Evolutionary conservation across 2,113 vertebrate genomes (phyloP).

Genomic region (Salvelinus sp.): DNA sequence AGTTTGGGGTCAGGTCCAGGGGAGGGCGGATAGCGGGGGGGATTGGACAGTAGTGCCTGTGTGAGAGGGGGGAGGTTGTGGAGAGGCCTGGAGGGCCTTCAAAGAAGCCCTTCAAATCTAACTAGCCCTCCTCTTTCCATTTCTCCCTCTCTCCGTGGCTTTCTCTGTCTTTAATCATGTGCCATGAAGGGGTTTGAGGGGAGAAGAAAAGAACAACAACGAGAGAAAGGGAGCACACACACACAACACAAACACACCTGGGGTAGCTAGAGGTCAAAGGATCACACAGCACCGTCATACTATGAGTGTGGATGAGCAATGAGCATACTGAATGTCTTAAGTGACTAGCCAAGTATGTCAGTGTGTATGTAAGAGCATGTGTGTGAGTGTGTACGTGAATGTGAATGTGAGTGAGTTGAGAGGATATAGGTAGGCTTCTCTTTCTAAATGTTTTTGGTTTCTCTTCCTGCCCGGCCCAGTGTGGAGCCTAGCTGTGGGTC

Average conservation of each 20-base stretch:
- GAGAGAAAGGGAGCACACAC: slow-evolving; percentile 7
- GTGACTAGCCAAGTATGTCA: background rate
- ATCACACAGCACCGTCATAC: background rate
- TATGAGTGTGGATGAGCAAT: slow-evolving; percentile 14
- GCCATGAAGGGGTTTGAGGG: background rate
- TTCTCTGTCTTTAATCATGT: slow-evolving; percentile 25
- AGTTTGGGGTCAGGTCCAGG: slow-evolving; percentile 24
- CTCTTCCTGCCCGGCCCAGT: slow-evolving; percentile 58
- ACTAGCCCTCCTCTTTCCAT: slow-evolving; percentile 4
- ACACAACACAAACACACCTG: slow-evolving; percentile 5
- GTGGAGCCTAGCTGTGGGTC: slow-evolving; percentile 49
- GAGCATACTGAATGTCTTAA: too few species aligned
- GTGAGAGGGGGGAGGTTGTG: slow-evolving; percentile 8
- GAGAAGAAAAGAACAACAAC: background rate
- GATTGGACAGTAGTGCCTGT: background rate
- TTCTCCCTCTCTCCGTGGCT: background rate
- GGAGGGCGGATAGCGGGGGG: slow-evolving; percentile 6
- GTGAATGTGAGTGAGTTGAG: slow-evolving; percentile 36
- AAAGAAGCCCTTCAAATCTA: slow-evolving; percentile 9
- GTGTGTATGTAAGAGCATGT: background rate
- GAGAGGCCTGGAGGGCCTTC: background rate
- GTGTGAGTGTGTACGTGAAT: slow-evolving; percentile 10
- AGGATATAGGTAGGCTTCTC: slow-evolving; percentile 68
- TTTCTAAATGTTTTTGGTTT: slow-evolving; percentile 69
- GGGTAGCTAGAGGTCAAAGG: background rate